Evolutionary conservation across 1,140 invertebrate genomes (phyloP).

Genomic region (Brachionus manjavacas): DNA sequence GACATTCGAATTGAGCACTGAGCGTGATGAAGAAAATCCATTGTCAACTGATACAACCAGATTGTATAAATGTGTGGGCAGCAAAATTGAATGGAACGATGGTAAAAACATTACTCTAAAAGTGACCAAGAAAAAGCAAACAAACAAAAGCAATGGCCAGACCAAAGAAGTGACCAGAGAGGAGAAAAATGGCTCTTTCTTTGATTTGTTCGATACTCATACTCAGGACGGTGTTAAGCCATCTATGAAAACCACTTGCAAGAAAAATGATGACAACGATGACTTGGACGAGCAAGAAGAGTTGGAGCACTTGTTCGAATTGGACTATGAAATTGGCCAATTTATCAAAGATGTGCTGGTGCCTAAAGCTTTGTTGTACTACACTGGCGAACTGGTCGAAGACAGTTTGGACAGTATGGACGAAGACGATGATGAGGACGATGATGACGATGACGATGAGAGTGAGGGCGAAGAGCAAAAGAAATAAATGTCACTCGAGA

Average conservation of each 20-base stretch:
- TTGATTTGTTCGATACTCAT: slow-evolving; percentile 95
- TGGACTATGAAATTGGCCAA: slow-evolving; percentile 94
- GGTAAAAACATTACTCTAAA: slow-evolving; percentile 95
- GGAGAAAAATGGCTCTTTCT: slow-evolving; percentile 80
- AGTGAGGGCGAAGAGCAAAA: slow-evolving; percentile 24
- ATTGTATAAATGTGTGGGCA: slow-evolving; percentile 85
- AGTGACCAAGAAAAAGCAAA: slow-evolving; percentile 96
- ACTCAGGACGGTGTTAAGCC: slow-evolving; percentile 39
- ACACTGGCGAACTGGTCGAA: slow-evolving; percentile 66
- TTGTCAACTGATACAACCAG: slow-evolving; percentile 95
- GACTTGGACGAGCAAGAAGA: slow-evolving; percentile 53
- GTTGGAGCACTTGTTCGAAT: slow-evolving; percentile 72
- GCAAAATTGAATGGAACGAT: slow-evolving; percentile 85
- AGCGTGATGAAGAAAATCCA: slow-evolving; percentile 82
- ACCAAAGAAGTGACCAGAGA: slow-evolving; percentile 88
- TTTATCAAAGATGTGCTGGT: slow-evolving; percentile 87
- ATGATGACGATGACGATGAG: slow-evolving; percentile 44
- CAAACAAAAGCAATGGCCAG: slow-evolving; percentile 87
- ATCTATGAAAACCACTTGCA: not conserved
- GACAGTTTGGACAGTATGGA: slow-evolving; percentile 70
- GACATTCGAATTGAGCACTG: slow-evolving; percentile 86
- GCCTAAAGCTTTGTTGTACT: slow-evolving; percentile 85
- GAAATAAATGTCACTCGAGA: not conserved
- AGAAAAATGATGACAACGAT: not conserved
- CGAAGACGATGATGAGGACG: slow-evolving; percentile 44